Base-by-base conservation (phyloP, 1,140 invertebrate species). In the Megathymus violae region DNA sequence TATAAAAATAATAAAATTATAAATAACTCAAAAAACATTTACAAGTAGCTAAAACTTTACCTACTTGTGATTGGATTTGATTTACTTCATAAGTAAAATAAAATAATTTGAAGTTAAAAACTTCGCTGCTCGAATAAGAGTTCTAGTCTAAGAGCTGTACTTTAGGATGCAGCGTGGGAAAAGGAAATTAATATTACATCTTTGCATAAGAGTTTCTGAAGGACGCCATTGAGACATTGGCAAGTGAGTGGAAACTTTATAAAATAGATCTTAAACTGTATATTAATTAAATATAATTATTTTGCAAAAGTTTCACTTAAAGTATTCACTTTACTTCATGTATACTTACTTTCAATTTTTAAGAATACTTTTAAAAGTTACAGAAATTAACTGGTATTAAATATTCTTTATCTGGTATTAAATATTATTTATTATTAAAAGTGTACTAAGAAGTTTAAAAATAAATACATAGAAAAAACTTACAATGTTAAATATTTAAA, bases 181-280 rank as follows among this genome's bases (percentile, higher is more conserved):
- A 58, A 58, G 54, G 31, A 58, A 46, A 58, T 58, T 58, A 58
- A 34, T 58, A 46, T 58, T 58, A 34, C 25, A 44, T 17, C 41
- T 58, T 58, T 34, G 15, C 41, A 58, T 25, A 46, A 58, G 41
- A 44, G 40, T 44, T 58, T 34, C 22, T 46, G 19, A 10, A 58
- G 54, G 54, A 58, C 22, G 22, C n/a, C 54, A 58, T 58, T 25
- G 54, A 58, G 52, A 56, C 52, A 56, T 56, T 14, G 38, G 52
- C 52, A 56, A 56, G 40, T n/a, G 52, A 56, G 38, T 56, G 52
- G 52, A 56, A 56, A 56, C 25, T 16, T 19, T 22, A 56, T 56
- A 40, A 44, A 27, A 56, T 56, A 43, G 52, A 56, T 56, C 52
- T 56, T 56, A 25, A 43, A 44, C 13, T 16, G 27, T 44, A 56